phyloP scores from a whole-genome alignment of 2,113 vertebrate species.

The Ceyx melanurus region DNA sequence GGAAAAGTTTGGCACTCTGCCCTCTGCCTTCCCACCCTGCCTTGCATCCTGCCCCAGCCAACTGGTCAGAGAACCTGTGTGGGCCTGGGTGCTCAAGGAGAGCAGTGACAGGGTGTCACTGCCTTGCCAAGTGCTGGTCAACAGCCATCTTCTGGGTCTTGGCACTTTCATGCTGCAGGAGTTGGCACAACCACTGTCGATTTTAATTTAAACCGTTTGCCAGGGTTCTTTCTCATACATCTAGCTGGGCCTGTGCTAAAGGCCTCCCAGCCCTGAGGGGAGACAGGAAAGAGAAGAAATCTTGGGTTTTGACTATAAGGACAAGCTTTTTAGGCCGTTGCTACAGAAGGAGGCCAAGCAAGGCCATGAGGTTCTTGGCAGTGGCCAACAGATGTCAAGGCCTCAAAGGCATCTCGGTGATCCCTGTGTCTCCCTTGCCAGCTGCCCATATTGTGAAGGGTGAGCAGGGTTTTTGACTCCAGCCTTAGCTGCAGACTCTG shows the following conservation, averaged over 20 bases:
- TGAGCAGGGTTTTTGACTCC: neutral
- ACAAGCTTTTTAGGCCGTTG: neutral
- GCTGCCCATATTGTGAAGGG: neutral
- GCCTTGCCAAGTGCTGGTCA: conserved; percentile 45
- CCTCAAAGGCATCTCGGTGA: neutral
- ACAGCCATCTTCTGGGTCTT: conserved; percentile 20
- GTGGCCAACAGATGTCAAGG: neutral
- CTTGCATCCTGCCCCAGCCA: conserved; percentile 21
- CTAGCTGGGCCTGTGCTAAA: neutral
- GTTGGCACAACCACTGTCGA: conserved; percentile 26
- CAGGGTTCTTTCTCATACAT: conserved; percentile 6
- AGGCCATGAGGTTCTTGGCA: neutral
- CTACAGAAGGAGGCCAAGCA: neutral
- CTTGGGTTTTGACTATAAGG: neutral
- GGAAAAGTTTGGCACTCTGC: conserved; percentile 6
- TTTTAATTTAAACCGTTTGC: conserved; percentile 34
- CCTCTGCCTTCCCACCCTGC: conserved; percentile 3
- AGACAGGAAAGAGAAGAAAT: neutral
- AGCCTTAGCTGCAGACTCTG: neutral
- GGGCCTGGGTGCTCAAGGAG: neutral
- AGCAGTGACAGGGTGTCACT: neutral
- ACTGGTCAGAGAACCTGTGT: conserved; percentile 41
- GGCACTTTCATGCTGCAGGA: neutral
- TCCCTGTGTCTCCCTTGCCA: neutral
- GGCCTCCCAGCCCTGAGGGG: neutral